These are phyloP conservation scores for Dorcus parallelipipedus DNA, from an alignment of 2,888 invertebrate species.

Conservation along the genomic window DNA sequence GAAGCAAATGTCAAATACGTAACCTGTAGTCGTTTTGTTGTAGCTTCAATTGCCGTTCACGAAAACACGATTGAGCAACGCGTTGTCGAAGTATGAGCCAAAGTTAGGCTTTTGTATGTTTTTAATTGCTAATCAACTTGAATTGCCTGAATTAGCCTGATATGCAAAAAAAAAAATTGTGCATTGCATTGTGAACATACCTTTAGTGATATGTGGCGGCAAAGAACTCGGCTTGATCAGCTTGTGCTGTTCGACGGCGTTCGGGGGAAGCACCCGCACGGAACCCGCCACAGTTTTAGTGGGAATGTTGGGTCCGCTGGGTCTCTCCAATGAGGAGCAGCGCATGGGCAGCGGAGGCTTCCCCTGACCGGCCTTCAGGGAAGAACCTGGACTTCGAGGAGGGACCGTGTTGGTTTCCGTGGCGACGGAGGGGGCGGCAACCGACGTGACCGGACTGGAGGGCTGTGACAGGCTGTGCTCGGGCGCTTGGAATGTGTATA, in stretches of 20 bases:
- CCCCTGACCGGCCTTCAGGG: slow-evolving; percentile 37
- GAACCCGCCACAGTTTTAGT: slow-evolving; percentile 50
- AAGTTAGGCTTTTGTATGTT: too few species aligned
- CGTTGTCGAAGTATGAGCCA: too few species aligned
- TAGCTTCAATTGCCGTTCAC: too few species aligned
- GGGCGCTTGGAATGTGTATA: slow-evolving; percentile 83
- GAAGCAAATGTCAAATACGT: too few species aligned
- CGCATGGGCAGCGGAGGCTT: slow-evolving; percentile 72
- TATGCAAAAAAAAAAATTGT: too few species aligned
- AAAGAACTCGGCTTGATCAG: slow-evolving; percentile 62
- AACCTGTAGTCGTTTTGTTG: too few species aligned
- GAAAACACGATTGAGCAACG: too few species aligned
- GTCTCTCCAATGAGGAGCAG: slow-evolving; percentile 84
- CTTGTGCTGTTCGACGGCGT: slow-evolving; percentile 55
- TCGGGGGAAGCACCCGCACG: slow-evolving; percentile 46
- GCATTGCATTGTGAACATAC: slow-evolving; percentile 39
- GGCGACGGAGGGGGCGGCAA: slow-evolving; percentile 24
- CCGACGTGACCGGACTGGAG: slow-evolving; percentile 48
- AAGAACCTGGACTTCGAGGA: slow-evolving; percentile 47
- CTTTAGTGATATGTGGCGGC: slow-evolving; percentile 76
- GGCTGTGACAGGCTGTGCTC: slow-evolving; percentile 58
- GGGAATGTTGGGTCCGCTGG: slow-evolving; percentile 56
- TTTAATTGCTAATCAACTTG: too few species aligned
- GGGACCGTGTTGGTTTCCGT: slow-evolving; percentile 32
- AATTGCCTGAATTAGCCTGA: too few species aligned